phyloP scores from a whole-genome alignment of 2,797 vertebrate genomes.

The Smutsia gigantea region DNA sequence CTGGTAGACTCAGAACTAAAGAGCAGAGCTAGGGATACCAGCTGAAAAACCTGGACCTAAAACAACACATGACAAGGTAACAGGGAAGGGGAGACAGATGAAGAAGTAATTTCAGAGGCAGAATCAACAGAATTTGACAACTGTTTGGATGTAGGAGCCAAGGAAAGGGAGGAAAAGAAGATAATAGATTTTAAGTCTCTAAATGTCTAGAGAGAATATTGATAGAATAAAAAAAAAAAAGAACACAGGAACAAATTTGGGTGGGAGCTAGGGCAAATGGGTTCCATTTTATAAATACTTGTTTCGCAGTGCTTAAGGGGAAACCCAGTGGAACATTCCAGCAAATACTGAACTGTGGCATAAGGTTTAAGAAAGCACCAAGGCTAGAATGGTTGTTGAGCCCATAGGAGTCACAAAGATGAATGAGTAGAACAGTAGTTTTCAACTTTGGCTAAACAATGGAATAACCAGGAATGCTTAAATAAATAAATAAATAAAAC shows the following conservation, averaged over 20 bases:
- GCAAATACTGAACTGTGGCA: not conserved
- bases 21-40: not conserved
- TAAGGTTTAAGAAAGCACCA: not conserved
- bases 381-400: not conserved
- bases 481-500: constrained; percentile 16
- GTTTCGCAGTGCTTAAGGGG: not conserved
- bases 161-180: not conserved
- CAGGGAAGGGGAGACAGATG: not conserved
- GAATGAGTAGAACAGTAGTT: not conserved
- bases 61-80: not conserved
- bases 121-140: not conserved
- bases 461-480: not conserved
- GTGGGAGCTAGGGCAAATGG: not conserved
- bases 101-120: not conserved
- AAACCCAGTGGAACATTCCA: not conserved
- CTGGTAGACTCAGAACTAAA: not conserved
- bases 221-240: not conserved
- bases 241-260: not conserved
- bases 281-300: not conserved
- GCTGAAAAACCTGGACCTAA: not conserved
- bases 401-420: not conserved
- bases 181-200: not conserved
- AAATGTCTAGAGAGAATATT: not conserved
- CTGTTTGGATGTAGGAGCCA: not conserved
- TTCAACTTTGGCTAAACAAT: not conserved